phyloP scores from a whole-genome alignment of 2,888 invertebrate species.

The Hemithea aestivaria region DNA sequence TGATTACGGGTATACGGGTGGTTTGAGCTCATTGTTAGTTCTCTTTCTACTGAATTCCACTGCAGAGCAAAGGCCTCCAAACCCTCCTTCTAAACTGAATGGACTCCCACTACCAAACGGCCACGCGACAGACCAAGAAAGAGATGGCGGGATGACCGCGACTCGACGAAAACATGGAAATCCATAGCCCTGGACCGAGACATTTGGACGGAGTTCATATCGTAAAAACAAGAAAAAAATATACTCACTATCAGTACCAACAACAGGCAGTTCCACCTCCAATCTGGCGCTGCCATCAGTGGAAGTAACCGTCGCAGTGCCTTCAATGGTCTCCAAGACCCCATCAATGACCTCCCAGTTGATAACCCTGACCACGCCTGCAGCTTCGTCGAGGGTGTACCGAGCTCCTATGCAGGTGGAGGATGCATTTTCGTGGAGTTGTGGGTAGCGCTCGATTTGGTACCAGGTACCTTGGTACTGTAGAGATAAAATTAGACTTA shows the following conservation, averaged over 20 bases:
- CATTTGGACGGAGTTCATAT: too few species aligned
- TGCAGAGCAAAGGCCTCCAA: too few species aligned
- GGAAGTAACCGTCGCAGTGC: slow-evolving; percentile 42
- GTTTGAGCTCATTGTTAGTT: too few species aligned
- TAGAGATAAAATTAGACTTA: slow-evolving; percentile 3
- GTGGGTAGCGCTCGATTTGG: slow-evolving; percentile 55
- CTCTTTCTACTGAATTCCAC: too few species aligned
- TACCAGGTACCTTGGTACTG: slow-evolving; percentile 69
- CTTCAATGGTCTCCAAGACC: slow-evolving; percentile 42
- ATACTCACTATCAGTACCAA: slow-evolving; percentile 41
- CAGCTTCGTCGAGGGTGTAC: slow-evolving; percentile 38
- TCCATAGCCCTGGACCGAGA: too few species aligned
- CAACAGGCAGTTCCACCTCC: slow-evolving; percentile 40
- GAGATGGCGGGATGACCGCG: too few species aligned
- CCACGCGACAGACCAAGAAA: too few species aligned
- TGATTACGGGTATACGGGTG: too few species aligned
- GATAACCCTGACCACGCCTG: slow-evolving; percentile 43
- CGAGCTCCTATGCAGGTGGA: slow-evolving; percentile 53
- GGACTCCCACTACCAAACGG: too few species aligned
- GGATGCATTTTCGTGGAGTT: slow-evolving; percentile 31
- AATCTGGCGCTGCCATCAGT: slow-evolving; percentile 49
- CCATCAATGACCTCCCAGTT: slow-evolving; percentile 59
- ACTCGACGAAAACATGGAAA: too few species aligned
- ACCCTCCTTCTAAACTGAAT: too few species aligned
- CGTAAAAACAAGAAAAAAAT: neutral